A percentile compares a stretch with the other conserved stretches of the same genome.
Conservation (phyloP, 64 coral and sea anemone species). For the Dendronephthya gigantea region DNA sequence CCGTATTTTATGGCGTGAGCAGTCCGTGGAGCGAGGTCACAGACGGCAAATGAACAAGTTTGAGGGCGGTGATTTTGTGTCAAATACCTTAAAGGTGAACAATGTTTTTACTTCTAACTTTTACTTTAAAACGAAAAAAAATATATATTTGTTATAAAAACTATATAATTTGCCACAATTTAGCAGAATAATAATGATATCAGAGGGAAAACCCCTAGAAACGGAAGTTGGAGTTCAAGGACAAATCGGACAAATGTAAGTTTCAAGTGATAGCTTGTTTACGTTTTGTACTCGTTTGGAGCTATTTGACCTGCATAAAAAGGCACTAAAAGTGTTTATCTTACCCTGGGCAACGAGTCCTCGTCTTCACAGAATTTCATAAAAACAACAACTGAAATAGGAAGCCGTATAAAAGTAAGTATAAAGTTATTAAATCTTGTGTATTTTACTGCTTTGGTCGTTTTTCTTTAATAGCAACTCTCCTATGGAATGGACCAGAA, state of each 20-base stretch:
- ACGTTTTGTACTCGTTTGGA: too few relatives aligned
- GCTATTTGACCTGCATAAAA: too few relatives aligned
- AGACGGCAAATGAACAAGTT: background rate
- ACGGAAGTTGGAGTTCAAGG: too few relatives aligned
- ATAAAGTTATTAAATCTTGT: background rate
- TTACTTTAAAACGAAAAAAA: background rate
- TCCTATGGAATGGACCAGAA: conserved; percentile 16
- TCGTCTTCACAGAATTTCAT: too few relatives aligned
- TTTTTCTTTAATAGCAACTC: background rate
- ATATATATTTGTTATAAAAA: background rate
- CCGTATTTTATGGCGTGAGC: background rate
- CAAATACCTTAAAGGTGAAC: background rate
- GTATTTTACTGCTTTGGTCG: background rate
- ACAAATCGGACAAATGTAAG: too few relatives aligned
- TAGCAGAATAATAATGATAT: background rate
- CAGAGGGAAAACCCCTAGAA: background rate
- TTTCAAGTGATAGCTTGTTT: too few relatives aligned
- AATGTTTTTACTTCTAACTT: background rate
- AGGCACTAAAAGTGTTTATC: background rate
- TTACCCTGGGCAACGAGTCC: background rate
- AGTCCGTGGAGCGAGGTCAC: conserved; percentile 15
- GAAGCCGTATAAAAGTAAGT: background rate
- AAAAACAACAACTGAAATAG: background rate
- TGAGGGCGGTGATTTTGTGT: background rate
- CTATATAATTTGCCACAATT: background rate